Conservation (phyloP, 1,140 invertebrate species). For the Eupeodes corollae region DNA sequence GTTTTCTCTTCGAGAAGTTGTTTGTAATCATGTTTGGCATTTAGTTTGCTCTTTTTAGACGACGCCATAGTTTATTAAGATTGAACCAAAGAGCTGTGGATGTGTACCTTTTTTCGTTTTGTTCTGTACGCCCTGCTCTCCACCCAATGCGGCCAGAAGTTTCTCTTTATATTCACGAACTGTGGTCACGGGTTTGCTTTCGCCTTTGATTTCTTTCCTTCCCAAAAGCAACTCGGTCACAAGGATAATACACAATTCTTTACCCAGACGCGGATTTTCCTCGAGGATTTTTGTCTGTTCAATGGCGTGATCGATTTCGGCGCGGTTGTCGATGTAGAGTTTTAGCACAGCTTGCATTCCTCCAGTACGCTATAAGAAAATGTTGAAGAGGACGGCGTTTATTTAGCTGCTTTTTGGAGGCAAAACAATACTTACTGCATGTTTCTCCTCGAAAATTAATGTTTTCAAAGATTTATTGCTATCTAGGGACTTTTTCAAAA, state of each 20-base stretch:
- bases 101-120: constrained; percentile 13
- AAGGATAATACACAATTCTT: constrained; percentile 58
- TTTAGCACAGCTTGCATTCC: constrained; percentile 49
- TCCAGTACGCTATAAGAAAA: constrained; percentile 17
- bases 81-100: not conserved
- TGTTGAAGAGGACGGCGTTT: not conserved
- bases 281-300: constrained; percentile 48
- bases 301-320: constrained; percentile 52
- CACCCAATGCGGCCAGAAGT: constrained; percentile 36
- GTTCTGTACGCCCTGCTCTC: constrained; percentile 4
- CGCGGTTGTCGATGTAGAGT: constrained; percentile 55
- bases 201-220: constrained; percentile 51
- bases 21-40: not conserved
- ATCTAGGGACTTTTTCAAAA: constrained; percentile 52
- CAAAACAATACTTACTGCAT: constrained; percentile 46
- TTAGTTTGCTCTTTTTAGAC: not conserved
- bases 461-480: constrained; percentile 60
- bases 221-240: constrained; percentile 76
- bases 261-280: constrained; percentile 56
- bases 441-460: constrained; percentile 54
- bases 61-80: not conserved
- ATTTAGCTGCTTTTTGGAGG: not conserved
- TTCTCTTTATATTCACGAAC: constrained; percentile 52
- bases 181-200: constrained; percentile 57
- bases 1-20: not conserved